Evolutionary conservation across 2,888 invertebrate genomes (phyloP).

Genomic region (Troides helena): DNA sequence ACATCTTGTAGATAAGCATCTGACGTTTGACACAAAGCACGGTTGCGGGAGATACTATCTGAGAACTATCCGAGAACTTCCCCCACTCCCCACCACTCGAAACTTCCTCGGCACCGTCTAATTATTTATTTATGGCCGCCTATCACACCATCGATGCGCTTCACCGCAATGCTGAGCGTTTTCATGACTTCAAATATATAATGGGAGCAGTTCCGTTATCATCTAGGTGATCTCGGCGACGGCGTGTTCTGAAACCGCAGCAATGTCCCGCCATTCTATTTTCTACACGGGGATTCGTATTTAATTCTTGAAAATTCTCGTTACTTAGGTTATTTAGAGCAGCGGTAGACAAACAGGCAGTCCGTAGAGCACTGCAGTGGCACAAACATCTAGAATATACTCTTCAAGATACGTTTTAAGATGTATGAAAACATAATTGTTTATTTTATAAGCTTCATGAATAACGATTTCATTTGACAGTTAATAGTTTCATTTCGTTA

Average conservation of each 20-base stretch:
- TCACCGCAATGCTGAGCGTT: slow-evolving; percentile 67
- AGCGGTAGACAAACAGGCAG: slow-evolving; percentile 27
- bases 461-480: no score
- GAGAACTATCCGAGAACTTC: slow-evolving; percentile 66
- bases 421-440: no score
- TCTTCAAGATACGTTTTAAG: no score
- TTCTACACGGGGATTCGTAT: slow-evolving; percentile 32
- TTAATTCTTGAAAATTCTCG: slow-evolving; percentile 31
- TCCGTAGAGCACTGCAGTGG: no score
- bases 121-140: slow-evolving; percentile 77
- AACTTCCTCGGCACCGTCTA: slow-evolving; percentile 70
- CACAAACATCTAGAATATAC: no score
- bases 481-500: no score
- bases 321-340: slow-evolving; percentile 29
- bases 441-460: no score
- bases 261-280: slow-evolving; percentile 38
- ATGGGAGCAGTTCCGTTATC: slow-evolving; percentile 59
- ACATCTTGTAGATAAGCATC: slow-evolving; percentile 76
- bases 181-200: slow-evolving; percentile 73
- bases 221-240: slow-evolving; percentile 66
- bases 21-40: slow-evolving; percentile 81
- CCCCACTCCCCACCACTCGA: slow-evolving; percentile 38
- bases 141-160: slow-evolving; percentile 77
- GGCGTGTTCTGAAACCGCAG: slow-evolving; percentile 40
- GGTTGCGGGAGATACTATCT: slow-evolving; percentile 75